Base-by-base conservation (phyloP, 2,888 invertebrate species). In the Orthosia incerta region DNA sequence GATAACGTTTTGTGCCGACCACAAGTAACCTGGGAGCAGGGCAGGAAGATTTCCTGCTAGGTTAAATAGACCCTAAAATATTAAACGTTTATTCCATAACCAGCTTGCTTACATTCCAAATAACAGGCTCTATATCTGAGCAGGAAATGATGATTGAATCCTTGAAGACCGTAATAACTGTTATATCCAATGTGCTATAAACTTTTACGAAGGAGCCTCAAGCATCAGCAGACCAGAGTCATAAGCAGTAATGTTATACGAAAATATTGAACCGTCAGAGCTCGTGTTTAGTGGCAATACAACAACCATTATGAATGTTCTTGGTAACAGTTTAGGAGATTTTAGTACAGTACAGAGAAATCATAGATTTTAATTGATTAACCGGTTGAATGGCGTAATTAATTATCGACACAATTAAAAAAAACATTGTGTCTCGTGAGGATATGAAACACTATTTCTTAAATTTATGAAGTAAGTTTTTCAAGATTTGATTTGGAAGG, bases 171-270 rank as follows among this genome's bases (percentile, higher is more conserved):
- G 31, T 23, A 39, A 50, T 64, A 64, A 64, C 15, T 5, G 15
- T 50, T 39, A 39, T 64, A 60, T 16, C 16, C 11, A 15, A 50
- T 39, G 64, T 18, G 16, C 64, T 20, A 15, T 63, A 48, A 67
- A 31, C 50, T 64, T 50, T 68, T 68, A 64, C 18, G 67, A 31
- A 63, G 67, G 48, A 50, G 3, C n/a, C 5, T n/a, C 13, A 56
- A 2, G 16, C 20, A 15, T 13, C 11, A 45, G 18, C 20, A 45
- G 1, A 5, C 7, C 3, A 18, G 26, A 4, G 13, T 20, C 63
- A 18, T 65, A 39, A 13, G 3, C 13, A 45, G 16, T 62, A 62
- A 26, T 4, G 4, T 31, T 9, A 4, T 31, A 50, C 50, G 63
- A 50, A 50, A 23, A 18, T 39, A 15, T 65, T 18, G 13, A 7